These are phyloP conservation scores for Darevskia nairensis DNA, from an alignment of 2,797 vertebrate genomes.

Conservation along the genomic window DNA sequence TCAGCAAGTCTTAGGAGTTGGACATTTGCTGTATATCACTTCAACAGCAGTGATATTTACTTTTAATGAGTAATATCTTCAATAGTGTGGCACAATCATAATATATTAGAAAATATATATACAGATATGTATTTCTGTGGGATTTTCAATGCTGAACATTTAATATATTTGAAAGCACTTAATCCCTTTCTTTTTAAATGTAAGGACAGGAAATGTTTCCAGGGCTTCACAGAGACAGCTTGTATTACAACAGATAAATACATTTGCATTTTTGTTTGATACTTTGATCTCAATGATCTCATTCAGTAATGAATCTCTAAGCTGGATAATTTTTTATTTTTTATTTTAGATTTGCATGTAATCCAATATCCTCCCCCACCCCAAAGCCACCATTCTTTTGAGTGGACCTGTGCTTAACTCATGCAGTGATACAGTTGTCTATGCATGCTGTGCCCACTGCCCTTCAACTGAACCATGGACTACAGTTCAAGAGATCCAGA, in stretches of 20 bases:
- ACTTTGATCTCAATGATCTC: accelerated
- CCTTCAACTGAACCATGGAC: constrained; percentile 47
- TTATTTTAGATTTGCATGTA: constrained; percentile 17
- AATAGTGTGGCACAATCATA: constrained; percentile 17
- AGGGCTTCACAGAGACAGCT: neutral
- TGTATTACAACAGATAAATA: neutral
- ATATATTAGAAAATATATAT: no score
- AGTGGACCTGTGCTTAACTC: neutral
- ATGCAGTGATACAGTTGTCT: neutral
- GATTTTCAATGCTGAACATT: neutral
- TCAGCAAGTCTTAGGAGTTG: constrained; percentile 32
- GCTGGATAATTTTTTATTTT: accelerated
- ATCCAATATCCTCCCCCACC: neutral
- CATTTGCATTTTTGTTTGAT: accelerated
- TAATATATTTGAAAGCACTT: neutral
- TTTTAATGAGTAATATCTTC: constrained; percentile 27
- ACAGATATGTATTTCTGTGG: neutral
- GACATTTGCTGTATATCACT: constrained; percentile 38
- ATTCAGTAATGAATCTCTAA: neutral
- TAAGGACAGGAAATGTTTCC: neutral
- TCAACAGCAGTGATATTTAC: constrained; percentile 14
- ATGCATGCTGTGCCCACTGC: neutral
- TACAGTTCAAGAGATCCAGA: constrained; percentile 41
- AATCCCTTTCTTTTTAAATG: neutral
- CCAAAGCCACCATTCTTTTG: accelerated